Evolutionary conservation across 2,797 vertebrate species (phyloP).

Genomic region (Lutra lutra): DNA sequence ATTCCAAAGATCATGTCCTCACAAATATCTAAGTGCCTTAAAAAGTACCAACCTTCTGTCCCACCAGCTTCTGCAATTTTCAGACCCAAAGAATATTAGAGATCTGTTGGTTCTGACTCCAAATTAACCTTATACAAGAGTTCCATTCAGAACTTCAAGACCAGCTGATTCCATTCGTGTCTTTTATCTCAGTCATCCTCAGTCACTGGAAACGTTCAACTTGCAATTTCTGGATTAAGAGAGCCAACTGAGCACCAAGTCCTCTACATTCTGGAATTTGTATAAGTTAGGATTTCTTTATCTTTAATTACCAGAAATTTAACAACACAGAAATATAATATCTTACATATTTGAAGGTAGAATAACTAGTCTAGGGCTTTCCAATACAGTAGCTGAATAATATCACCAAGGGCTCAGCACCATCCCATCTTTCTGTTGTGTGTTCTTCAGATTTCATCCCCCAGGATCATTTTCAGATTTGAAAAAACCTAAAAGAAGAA

Average conservation of each 20-base stretch:
- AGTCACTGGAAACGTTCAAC: not conserved
- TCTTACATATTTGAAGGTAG: not conserved
- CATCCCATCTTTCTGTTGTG: not conserved
- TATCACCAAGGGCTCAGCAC: not conserved
- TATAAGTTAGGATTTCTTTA: not conserved
- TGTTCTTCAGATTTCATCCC: not conserved
- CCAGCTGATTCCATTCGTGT: constrained; percentile 3
- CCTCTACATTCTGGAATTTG: not conserved
- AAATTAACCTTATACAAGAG: not conserved
- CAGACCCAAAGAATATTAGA: constrained; percentile 51
- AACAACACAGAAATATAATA: not conserved
- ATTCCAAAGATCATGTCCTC: not conserved
- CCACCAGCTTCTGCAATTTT: constrained; percentile 18
- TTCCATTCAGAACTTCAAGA: constrained; percentile 59
- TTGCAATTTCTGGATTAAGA: not conserved
- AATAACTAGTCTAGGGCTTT: not conserved
- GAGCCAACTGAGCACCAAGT: not conserved
- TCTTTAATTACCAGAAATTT: not conserved
- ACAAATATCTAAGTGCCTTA: not conserved
- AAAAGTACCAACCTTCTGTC: constrained; percentile 7
- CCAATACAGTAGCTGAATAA: not conserved
- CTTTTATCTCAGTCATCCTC: not conserved
- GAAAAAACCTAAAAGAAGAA: not conserved
- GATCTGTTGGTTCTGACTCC: not conserved
- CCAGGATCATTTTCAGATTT: not conserved